These are phyloP conservation scores for Fregetta grallaria DNA, from an alignment of 2,113 vertebrate species.

Conservation along the genomic window DNA sequence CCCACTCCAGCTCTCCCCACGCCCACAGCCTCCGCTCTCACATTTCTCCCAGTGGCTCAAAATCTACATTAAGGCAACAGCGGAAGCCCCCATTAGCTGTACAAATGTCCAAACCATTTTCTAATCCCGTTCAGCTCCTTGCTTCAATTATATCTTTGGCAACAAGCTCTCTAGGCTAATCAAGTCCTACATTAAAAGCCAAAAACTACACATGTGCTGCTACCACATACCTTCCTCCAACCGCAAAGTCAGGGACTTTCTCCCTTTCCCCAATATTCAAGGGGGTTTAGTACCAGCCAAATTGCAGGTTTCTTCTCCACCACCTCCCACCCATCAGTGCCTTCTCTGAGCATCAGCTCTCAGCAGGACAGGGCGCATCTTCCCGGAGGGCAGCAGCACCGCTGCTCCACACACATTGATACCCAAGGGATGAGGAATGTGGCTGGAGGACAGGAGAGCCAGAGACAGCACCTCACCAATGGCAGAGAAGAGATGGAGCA, in stretches of 20 bases:
- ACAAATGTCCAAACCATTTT: not conserved
- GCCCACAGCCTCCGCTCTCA: rapidly evolving
- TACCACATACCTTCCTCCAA: not conserved
- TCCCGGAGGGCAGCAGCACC: not conserved
- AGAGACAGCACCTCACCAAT: not conserved
- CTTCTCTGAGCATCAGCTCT: not conserved
- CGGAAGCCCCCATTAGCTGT: not conserved
- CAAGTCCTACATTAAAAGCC: not conserved
- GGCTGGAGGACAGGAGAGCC: not conserved
- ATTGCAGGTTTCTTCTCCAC: not conserved
- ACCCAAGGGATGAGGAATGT: not conserved
- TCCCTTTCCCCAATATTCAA: not conserved
- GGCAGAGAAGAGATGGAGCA: not conserved
- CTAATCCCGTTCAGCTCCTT: not conserved
- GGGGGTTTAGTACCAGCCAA: not conserved
- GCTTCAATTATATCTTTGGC: not conserved
- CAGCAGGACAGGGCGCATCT: not conserved
- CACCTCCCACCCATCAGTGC: not conserved
- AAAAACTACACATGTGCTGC: not conserved
- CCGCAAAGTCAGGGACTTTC: not conserved
- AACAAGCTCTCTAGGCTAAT: not conserved
- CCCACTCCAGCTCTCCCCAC: not conserved
- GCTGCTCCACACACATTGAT: rapidly evolving
- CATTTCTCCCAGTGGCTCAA: not conserved
- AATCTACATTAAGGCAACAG: not conserved